A percentile compares a stretch with the other conserved stretches of the same genome.
Conservation (phyloP, 2,113 vertebrate species). For the Cyanoderma ruficeps region DNA sequence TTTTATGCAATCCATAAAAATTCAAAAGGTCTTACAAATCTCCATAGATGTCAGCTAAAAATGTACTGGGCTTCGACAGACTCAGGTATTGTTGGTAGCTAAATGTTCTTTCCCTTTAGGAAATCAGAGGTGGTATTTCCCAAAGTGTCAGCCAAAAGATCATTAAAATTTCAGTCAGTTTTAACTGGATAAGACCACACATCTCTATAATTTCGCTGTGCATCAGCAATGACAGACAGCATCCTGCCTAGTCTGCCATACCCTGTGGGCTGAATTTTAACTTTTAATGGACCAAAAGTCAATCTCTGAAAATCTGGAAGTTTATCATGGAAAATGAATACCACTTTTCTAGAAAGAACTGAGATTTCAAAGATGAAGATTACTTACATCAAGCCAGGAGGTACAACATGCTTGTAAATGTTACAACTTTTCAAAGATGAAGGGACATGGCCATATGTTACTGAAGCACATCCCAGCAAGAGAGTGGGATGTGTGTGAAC, state of each 20-base stretch:
- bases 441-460: neutral
- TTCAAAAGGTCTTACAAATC: slow-evolving; percentile 3
- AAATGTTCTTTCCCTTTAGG: neutral
- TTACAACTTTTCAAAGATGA: neutral
- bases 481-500: neutral
- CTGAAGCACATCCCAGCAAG: neutral
- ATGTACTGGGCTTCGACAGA: neutral
- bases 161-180: slow-evolving; percentile 2
- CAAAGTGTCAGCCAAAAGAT: neutral
- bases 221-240: neutral
- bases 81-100: neutral
- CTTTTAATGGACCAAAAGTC: neutral
- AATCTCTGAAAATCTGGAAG: neutral
- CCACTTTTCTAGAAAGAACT: neutral
- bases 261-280: neutral
- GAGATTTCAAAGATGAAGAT: neutral
- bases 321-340: neutral
- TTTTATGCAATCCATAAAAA: neutral
- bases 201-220: neutral
- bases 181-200: neutral
- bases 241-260: neutral
- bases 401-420: neutral
- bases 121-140: slow-evolving; percentile 10
- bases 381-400: neutral
- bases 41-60: neutral